A percentile compares a stretch with the other conserved stretches of the same genome.
phyloP scores from a whole-genome alignment of 2,797 vertebrate species.

The Gila robusta region DNA sequence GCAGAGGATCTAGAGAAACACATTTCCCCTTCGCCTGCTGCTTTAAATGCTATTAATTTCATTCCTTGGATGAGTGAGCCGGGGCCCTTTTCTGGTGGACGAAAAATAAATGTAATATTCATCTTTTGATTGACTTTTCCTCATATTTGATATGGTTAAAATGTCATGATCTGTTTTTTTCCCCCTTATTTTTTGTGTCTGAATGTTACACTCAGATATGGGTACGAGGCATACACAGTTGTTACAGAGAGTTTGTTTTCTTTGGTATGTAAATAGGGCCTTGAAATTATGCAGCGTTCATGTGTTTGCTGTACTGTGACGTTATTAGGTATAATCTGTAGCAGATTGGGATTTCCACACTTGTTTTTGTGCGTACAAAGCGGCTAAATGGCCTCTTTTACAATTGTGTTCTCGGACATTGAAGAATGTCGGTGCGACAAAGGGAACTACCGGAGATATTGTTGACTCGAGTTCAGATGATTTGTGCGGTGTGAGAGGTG shows the following conservation, averaged over 20 bases:
- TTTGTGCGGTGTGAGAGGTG: conserved; percentile 55
- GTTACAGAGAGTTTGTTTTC: conserved; percentile 16
- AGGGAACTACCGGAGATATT: conserved; percentile 42
- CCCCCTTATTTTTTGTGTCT: conserved; percentile 27
- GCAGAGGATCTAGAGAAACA: conserved; percentile 53
- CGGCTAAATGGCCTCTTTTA: conserved; percentile 27
- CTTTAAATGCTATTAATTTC: conserved; percentile 63
- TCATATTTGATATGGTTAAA: conserved; percentile 52
- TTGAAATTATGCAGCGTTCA: conserved; percentile 13
- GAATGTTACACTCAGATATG: conserved; percentile 14
- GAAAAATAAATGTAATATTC: conserved; percentile 57
- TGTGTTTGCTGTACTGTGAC: conserved; percentile 5
- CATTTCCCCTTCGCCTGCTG: conserved; percentile 53
- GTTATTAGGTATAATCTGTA: conserved; percentile 32
- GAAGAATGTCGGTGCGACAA: conserved; percentile 2
- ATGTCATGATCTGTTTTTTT: conserved; percentile 52
- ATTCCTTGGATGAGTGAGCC: conserved; percentile 53
- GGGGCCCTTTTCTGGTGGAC: conserved; percentile 44
- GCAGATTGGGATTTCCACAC: conserved; percentile 10
- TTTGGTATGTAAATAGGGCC: background rate
- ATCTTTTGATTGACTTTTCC: conserved; percentile 54
- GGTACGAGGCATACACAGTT: background rate
- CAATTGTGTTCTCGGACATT: conserved; percentile 3
- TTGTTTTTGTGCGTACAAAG: conserved; percentile 37
- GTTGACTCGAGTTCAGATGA: conserved; percentile 51